phyloP scores from a whole-genome alignment of 2,888 invertebrate genomes.

The Drosophila helvetica region DNA sequence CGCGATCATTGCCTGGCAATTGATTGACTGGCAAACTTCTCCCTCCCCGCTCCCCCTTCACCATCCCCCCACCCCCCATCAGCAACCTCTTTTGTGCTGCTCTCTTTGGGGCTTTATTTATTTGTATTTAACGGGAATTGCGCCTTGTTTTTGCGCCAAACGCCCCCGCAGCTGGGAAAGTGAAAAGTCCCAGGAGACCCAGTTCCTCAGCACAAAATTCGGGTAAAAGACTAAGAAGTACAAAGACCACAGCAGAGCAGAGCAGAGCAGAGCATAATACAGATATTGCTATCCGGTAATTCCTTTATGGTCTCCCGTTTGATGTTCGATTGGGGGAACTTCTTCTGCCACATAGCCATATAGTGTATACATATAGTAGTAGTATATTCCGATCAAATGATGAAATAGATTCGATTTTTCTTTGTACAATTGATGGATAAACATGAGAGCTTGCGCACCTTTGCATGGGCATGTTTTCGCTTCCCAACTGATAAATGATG shows the following conservation, averaged over 20 bases:
- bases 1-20: conserved; percentile 13
- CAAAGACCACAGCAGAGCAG: background rate
- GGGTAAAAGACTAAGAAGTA: conserved; percentile 5
- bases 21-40: conserved; percentile 33
- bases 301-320: conserved; percentile 17
- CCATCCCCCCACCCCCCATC: conserved; percentile 2
- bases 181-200: conserved; percentile 25
- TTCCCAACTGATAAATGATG: background rate
- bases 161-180: conserved; percentile 45
- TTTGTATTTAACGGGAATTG: conserved; percentile 60
- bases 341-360: background rate
- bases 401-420: conserved; percentile 1
- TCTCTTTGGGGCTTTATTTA: conserved; percentile 35
- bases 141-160: conserved; percentile 54
- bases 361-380: conserved; percentile 1
- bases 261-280: background rate
- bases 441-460: no score
- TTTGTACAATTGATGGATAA: conserved; percentile 16
- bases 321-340: conserved; percentile 23
- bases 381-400: conserved; percentile 7
- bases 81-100: conserved; percentile 22
- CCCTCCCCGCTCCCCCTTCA: conserved; percentile 1
- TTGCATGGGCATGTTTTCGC: no score
- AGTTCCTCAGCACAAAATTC: conserved; percentile 24
- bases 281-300: background rate